A percentile compares a stretch with the other conserved stretches of the same genome.
Conservation (phyloP, 2,113 vertebrate genomes). For the Chrysemys picta region DNA sequence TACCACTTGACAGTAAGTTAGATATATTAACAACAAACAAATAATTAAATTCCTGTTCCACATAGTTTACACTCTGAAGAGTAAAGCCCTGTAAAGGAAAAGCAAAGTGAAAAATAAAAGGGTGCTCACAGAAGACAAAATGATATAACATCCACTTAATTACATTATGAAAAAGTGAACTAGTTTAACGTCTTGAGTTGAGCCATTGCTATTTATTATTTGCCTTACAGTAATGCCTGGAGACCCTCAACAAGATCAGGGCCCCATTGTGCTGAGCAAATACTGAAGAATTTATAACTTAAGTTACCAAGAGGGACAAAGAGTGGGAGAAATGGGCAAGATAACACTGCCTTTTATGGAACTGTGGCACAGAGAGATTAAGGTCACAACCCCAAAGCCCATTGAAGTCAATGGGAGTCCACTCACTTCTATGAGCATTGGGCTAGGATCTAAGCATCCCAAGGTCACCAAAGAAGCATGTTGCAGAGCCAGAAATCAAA, state of each 20-base stretch:
- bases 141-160: accelerated
- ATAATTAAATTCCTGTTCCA: background rate
- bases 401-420: background rate
- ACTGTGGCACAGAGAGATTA: background rate
- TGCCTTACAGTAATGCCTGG: accelerated
- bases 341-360: background rate
- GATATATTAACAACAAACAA: background rate
- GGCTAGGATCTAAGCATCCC: background rate
- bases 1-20: background rate
- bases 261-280: accelerated
- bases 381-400: accelerated
- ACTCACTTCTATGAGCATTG: background rate
- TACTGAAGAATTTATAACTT: accelerated
- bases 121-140: accelerated
- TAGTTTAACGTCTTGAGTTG: background rate
- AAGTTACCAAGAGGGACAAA: accelerated
- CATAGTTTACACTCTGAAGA: background rate
- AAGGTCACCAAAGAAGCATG: background rate
- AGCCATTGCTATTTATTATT: accelerated
- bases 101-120: accelerated
- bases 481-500: background rate
- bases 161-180: accelerated
- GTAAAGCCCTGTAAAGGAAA: accelerated
- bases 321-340: accelerated
- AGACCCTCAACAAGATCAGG: accelerated